Base-by-base conservation (phyloP, 2,113 vertebrate genomes). In the Daboia siamensis region DNA sequence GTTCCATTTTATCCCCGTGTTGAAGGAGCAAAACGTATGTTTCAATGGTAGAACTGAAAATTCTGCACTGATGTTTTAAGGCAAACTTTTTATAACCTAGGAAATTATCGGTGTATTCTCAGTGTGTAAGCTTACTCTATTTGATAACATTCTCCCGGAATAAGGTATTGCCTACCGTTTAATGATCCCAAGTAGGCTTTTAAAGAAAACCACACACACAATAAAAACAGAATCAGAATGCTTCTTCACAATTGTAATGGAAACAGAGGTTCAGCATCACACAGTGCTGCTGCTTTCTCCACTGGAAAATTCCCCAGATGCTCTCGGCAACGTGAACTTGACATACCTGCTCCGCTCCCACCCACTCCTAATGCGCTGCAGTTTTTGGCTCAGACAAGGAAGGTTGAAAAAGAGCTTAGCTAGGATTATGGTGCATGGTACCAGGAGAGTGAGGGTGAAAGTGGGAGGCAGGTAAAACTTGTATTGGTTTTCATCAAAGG, bases 401-500 rank as follows among this genome's bases (percentile, higher is more conserved):
- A 98, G 92, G 1, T 95, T 93, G 92, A 99, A 98, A 86, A 97
- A 93, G 92, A 97, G 91, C 92, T 98, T 98, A 69, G 97, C 98
- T 91, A 99, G 94, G 96, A 99, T 98, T 4, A 98, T 96, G 0
- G 93, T 46, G 1, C 97, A 95, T 0, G 99, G 98, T 7, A 99
- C 97, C 0, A 98, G 93, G 92, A 98, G 97, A 0, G 98, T 98
- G 96, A 99, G 97, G 0, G 98, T 92, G 96, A 99, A 99, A 92
- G 98, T 99, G 0, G 99, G 99, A 2, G 99, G 99, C 95, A 99
- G 97, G 97, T 96, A 97, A 97, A 99, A 99, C 74, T 94, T 98
- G 97, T 99, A 99, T 86, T 96, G 97, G 21, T 91, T 94, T 8
- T 97, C 93, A 13, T 98, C 96, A 0, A 99, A 99, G 48, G 98